Conservation (phyloP, 2,797 vertebrate genomes). For the Microcaecilia unicolor region DNA sequence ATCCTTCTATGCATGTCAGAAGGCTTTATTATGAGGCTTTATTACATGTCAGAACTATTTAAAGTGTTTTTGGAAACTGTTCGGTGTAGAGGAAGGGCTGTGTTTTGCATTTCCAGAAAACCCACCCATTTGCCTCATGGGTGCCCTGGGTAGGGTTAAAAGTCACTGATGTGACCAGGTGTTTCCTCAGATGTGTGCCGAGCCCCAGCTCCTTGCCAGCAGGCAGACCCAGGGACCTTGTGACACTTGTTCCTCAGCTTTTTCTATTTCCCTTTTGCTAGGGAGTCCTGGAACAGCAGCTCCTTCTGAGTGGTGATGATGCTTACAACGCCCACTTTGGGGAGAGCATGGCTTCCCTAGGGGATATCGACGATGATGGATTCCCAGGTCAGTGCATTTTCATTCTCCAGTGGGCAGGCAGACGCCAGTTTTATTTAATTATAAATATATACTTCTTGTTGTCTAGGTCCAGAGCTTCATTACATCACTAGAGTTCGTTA, state of each 20-base stretch:
- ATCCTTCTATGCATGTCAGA: no score
- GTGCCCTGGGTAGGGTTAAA: no score
- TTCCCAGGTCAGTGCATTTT: slow-evolving; percentile 70
- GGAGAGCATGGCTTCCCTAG: slow-evolving; percentile 78
- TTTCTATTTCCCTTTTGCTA: slow-evolving; percentile 44
- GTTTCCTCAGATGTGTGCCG: slow-evolving; percentile 13
- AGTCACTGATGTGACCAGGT: slow-evolving; percentile 8
- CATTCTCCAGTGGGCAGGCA: background rate
- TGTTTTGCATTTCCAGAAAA: no score
- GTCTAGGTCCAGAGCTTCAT: no score
- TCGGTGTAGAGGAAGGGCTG: no score
- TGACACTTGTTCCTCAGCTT: slow-evolving; percentile 3
- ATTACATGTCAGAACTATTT: no score
- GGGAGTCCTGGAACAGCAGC: slow-evolving; percentile 83
- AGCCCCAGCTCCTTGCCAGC: background rate
- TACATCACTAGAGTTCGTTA: no score
- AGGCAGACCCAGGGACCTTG: background rate
- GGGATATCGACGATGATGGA: slow-evolving; percentile 89
- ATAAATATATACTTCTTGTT: no score
- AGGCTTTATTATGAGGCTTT: no score
- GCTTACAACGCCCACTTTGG: slow-evolving; percentile 92
- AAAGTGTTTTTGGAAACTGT: no score
- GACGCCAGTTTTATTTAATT: no score
- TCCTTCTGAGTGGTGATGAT: slow-evolving; percentile 61
- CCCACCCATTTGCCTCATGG: background rate